Evolutionary conservation across 2,113 vertebrate genomes (phyloP).

Genomic region (Mus pahari): DNA sequence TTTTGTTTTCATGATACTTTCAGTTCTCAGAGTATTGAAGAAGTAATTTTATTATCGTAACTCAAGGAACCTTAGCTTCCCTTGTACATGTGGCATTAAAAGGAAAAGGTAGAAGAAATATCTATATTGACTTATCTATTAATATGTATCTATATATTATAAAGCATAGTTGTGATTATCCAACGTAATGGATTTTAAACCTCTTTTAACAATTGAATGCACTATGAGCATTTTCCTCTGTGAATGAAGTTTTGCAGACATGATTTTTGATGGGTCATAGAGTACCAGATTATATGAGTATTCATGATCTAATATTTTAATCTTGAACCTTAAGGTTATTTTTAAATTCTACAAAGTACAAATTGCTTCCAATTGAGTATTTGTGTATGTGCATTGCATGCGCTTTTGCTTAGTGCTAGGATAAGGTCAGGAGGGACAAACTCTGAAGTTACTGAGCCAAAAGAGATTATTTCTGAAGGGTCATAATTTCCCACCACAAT

Average conservation of each 20-base stretch:
- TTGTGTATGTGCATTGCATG: conserved; percentile 1
- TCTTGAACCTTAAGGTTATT: conserved; percentile 41
- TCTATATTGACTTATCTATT: not conserved
- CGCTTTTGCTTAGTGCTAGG: conserved; percentile 19
- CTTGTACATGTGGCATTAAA: not conserved
- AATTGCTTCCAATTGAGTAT: conserved; percentile 24
- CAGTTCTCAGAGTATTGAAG: not conserved
- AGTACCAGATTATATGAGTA: not conserved
- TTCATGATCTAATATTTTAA: not conserved
- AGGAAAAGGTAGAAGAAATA: conserved; percentile 26
- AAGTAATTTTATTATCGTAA: not conserved
- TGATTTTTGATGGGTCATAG: conserved; percentile 1
- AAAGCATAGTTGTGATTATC: not conserved
- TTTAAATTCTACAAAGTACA: conserved; percentile 23
- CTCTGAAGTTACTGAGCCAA: conserved; percentile 7
- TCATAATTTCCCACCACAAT: conserved; percentile 6
- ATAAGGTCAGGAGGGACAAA: conserved; percentile 51
- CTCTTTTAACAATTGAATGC: conserved; percentile 30
- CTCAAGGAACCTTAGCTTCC: not conserved
- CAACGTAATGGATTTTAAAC: conserved; percentile 18
- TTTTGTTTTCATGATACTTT: not conserved
- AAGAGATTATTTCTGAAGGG: conserved; percentile 36
- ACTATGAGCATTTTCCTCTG: not conserved
- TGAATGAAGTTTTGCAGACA: conserved; percentile 44
- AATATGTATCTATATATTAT: not conserved